Percentiles rank a stretch among this genome's conserved stretches.
phyloP scores from a whole-genome alignment of 2,888 invertebrate species.

The Seladonia tumulorum region DNA sequence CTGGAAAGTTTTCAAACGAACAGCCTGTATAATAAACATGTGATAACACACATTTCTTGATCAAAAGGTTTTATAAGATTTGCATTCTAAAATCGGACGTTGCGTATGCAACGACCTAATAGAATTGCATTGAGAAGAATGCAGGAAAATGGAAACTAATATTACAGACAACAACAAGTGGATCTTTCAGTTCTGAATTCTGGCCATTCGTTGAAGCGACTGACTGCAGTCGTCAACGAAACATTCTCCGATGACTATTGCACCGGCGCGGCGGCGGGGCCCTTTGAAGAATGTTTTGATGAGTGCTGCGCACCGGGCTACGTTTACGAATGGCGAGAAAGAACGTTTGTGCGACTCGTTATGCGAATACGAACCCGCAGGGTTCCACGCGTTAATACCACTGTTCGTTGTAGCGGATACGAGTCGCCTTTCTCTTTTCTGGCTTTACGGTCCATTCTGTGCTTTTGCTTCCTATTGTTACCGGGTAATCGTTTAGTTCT shows the following conservation, averaged over 20 bases:
- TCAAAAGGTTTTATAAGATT: too few relatives aligned
- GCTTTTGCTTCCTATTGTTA: constrained; percentile 8
- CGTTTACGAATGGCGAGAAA: neutral
- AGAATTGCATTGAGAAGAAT: too few relatives aligned
- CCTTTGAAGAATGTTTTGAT: neutral
- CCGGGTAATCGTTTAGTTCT: neutral
- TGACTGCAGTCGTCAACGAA: neutral
- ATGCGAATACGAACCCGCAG: constrained; percentile 39
- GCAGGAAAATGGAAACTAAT: too few relatives aligned
- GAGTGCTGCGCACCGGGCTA: neutral
- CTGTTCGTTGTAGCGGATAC: constrained; percentile 5
- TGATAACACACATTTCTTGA: too few relatives aligned
- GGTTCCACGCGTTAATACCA: constrained; percentile 47
- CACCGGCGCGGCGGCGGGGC: neutral
- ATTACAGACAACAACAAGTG: neutral
- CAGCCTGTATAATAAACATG: too few relatives aligned
- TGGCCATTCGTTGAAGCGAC: neutral
- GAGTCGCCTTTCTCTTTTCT: constrained; percentile 39
- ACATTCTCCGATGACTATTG: neutral
- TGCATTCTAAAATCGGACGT: too few relatives aligned
- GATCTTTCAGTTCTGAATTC: neutral
- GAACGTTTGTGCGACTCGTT: constrained; percentile 30
- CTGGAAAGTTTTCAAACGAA: too few relatives aligned
- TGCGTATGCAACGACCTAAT: too few relatives aligned
- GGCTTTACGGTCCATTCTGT: constrained; percentile 7